phyloP scores from a whole-genome alignment of 2,888 invertebrate species.

The Parnassius apollo region DNA sequence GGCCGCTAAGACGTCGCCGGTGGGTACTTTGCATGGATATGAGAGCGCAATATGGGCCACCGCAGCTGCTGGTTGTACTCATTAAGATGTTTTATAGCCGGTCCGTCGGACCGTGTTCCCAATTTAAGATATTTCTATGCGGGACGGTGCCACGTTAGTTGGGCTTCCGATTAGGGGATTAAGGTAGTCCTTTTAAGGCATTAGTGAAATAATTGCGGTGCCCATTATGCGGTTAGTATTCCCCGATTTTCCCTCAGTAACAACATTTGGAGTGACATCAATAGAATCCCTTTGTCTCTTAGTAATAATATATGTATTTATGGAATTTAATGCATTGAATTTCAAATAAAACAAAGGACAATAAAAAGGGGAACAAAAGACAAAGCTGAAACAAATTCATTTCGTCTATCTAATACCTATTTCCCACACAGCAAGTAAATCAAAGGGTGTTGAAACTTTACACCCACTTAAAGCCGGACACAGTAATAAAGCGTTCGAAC shows the following conservation, averaged over 20 bases:
- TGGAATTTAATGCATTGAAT: conserved; percentile 14
- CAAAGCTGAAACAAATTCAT: conserved; percentile 64
- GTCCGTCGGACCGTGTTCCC: conserved; percentile 79
- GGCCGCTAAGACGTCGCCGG: conserved; percentile 74
- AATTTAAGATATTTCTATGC: conserved; percentile 82
- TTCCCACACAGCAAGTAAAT: conserved; percentile 75
- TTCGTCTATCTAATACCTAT: conserved; percentile 62
- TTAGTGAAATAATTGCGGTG: conserved; percentile 76
- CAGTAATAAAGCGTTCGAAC: conserved; percentile 81
- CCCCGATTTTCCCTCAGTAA: conserved; percentile 45
- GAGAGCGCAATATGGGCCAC: conserved; percentile 78
- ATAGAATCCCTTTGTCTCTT: conserved; percentile 16
- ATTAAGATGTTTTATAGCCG: conserved; percentile 82
- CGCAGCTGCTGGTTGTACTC: conserved; percentile 80
- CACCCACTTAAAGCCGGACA: conserved; percentile 82
- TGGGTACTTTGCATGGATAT: conserved; percentile 81
- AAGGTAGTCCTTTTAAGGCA: conserved; percentile 77
- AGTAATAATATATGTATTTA: conserved; percentile 19
- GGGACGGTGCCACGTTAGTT: conserved; percentile 77
- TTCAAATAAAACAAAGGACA: conserved; percentile 24
- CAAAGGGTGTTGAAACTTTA: conserved; percentile 82
- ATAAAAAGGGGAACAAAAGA: conserved; percentile 31
- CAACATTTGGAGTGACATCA: conserved; percentile 32
- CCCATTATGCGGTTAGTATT: conserved; percentile 70
- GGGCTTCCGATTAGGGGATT: conserved; percentile 80